Evolutionary conservation across 2,888 invertebrate genomes (phyloP).

Genomic region (Drosophila anomalipes): DNA sequence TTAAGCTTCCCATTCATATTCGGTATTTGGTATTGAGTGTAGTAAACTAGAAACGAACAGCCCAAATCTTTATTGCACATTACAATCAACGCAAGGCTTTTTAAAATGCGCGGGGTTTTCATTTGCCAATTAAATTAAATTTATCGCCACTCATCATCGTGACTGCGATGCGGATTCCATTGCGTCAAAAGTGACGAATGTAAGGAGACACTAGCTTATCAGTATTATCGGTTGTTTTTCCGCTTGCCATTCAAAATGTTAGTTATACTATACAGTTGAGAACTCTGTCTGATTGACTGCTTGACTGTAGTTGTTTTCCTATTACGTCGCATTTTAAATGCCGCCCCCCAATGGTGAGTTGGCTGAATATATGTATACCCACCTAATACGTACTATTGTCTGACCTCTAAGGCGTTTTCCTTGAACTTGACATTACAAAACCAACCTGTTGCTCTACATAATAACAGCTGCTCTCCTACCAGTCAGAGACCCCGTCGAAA

Average conservation of each 20-base stretch:
- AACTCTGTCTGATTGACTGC: background rate
- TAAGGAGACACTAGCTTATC: slow-evolving; percentile 54
- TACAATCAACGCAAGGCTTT: slow-evolving; percentile 11
- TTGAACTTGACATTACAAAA: slow-evolving; percentile 76
- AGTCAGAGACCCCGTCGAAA: slow-evolving; percentile 21
- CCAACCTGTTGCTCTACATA: slow-evolving; percentile 56
- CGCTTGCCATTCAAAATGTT: slow-evolving; percentile 50
- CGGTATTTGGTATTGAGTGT: background rate
- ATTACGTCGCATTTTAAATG: slow-evolving; percentile 50
- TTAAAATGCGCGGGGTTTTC: slow-evolving; percentile 47
- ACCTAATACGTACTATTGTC: slow-evolving; percentile 21
- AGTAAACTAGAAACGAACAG: background rate
- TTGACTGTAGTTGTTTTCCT: slow-evolving; percentile 24
- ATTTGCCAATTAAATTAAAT: slow-evolving; percentile 49
- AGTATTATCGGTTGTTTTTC: slow-evolving; percentile 36
- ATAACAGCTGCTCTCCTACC: slow-evolving; percentile 4
- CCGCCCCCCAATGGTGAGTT: slow-evolving; percentile 26
- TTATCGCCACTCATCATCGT: slow-evolving; percentile 50
- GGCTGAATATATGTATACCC: slow-evolving; percentile 9
- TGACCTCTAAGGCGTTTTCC: slow-evolving; percentile 61
- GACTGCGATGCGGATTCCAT: slow-evolving; percentile 34
- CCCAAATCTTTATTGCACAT: slow-evolving; percentile 3
- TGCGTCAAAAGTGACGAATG: slow-evolving; percentile 54
- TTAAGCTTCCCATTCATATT: background rate
- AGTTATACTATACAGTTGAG: background rate